Percentiles rank a stretch among this genome's conserved stretches.
phyloP scores from a whole-genome alignment of 2,888 invertebrate species.

The Toxonevra muliebris region DNA sequence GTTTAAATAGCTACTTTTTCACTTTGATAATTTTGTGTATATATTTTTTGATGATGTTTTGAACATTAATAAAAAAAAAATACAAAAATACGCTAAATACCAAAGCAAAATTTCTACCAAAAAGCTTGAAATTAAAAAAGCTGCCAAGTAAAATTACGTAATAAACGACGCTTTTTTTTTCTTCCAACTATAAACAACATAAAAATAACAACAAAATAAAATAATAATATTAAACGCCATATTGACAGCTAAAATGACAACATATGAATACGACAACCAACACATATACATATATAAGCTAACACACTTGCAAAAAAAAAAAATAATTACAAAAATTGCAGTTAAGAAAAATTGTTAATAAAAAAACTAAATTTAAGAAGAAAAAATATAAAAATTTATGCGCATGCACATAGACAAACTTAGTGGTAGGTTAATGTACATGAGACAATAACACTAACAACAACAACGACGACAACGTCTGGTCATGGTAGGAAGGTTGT shows the following conservation, averaged over 20 bases:
- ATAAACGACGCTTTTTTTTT: constrained; percentile 1
- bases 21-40: too few species aligned
- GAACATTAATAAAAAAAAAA: neutral
- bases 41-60: too few species aligned
- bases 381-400: neutral
- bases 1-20: too few species aligned
- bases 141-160: constrained; percentile 28
- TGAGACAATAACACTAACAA: neutral
- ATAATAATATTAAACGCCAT: neutral
- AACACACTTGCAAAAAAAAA: neutral
- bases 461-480: neutral
- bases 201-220: neutral
- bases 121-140: neutral
- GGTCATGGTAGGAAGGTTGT: neutral
- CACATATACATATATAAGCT: neutral
- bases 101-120: neutral
- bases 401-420: neutral
- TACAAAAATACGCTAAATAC: too few species aligned
- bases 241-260: constrained; percentile 27
- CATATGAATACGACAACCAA: neutral
- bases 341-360: neutral
- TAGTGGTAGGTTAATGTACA: neutral
- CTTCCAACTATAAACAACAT: constrained; percentile 4
- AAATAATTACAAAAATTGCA: neutral
- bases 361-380: neutral